Evolutionary conservation across 2,888 invertebrate genomes (phyloP).

Genomic region (Trissolcus brochymenae): DNA sequence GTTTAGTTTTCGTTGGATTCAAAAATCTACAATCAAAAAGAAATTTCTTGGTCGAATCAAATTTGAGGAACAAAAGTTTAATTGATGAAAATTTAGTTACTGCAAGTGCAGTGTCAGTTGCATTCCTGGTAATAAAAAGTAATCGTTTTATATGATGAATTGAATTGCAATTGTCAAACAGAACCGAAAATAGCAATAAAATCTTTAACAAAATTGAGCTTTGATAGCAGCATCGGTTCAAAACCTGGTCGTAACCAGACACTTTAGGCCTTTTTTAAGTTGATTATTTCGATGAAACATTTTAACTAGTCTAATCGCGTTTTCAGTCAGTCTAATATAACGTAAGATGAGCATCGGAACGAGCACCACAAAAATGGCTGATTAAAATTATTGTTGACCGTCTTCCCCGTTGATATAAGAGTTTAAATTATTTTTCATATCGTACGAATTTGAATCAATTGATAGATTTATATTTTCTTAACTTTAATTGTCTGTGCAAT

Average conservation of each 20-base stretch:
- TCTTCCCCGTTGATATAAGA: constrained; percentile 45
- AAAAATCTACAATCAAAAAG: neutral
- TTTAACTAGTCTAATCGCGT: constrained; percentile 50
- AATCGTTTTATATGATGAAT: constrained; percentile 28
- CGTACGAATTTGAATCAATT: constrained; percentile 33
- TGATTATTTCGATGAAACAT: constrained; percentile 37
- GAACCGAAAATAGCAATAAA: constrained; percentile 33
- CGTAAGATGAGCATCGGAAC: constrained; percentile 38
- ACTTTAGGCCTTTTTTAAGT: constrained; percentile 20
- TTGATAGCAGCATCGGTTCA: constrained; percentile 37
- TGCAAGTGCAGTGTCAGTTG: neutral
- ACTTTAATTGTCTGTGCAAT: constrained; percentile 36
- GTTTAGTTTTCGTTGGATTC: too few species aligned
- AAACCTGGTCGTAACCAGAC: neutral
- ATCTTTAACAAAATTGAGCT: constrained; percentile 27
- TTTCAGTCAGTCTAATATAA: constrained; percentile 47
- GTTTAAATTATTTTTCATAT: constrained; percentile 38
- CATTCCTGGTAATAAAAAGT: neutral
- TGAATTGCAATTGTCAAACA: constrained; percentile 15
- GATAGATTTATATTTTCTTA: constrained; percentile 49
- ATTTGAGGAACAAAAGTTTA: neutral
- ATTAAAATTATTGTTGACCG: constrained; percentile 38
- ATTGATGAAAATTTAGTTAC: neutral
- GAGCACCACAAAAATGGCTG: constrained; percentile 25
- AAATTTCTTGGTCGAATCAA: too few species aligned